Evolutionary conservation across 1,140 invertebrate species (phyloP), one percentile per base, ranked within the genome.

Genomic region (Lerema accius): DNA sequence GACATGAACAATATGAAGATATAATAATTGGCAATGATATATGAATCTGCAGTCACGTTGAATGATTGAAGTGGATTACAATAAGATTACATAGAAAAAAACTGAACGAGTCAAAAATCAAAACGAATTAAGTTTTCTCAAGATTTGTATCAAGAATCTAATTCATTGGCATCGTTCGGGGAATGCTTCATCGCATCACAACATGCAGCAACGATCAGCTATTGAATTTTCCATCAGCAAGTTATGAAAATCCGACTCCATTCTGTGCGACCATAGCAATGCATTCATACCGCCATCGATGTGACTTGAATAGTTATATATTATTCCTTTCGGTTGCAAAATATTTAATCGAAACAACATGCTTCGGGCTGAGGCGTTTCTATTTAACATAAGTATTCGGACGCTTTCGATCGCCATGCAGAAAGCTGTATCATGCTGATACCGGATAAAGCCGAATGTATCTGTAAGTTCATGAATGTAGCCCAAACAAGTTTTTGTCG

Each of bases 361-460:
- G 88, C 88, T 77, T 80, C 78, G 85, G 86, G 85, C 88, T 76
- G 76, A 90, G 84, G 85, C 88, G 78, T 82, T 73, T 82, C 82
- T 90, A 86, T 85, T 67, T 65, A 79, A 86, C 82, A 90, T 71
- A 35, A 83, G 68, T 78, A 82, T 80, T 76, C 73, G 83, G 85
- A 86, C 81, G 80, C 60, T 82, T 60, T 78, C 73, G 76, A 86
- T 80, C 84, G 86, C 84, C 88, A 90, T 90, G 88, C 88, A 90
- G 74, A 76, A 89, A 90, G 88, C 88, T 85, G 82, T 78, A 79
- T 86, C 88, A 90, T 90, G 88, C 88, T 85, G 76, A 74, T 83
- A 80, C 74, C 69, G 67, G 71, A 76, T 80, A 62, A 86, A 88
- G 85, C 84, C 81, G 79, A 45, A 70, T 66, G 40, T 60, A 60